Evolutionary conservation across 2,113 vertebrate genomes (phyloP).

Genomic region (Uropsilus gracilis): DNA sequence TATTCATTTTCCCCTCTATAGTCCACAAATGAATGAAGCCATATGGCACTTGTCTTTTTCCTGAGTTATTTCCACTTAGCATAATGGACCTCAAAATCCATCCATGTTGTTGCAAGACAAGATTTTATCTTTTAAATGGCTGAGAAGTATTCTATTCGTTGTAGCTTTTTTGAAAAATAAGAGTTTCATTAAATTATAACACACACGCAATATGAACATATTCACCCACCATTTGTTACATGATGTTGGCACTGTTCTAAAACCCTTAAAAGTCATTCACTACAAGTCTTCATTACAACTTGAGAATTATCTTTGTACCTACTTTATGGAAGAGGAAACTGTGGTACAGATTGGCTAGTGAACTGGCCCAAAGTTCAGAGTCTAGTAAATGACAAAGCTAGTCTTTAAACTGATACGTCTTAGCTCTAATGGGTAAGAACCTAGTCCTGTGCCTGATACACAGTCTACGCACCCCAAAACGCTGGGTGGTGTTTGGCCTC

Average conservation of each 20-base stretch:
- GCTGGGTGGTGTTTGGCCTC: background rate
- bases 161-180: too few species aligned
- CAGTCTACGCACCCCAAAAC: too few species aligned
- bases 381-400: background rate
- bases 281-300: background rate
- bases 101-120: too few species aligned
- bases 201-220: background rate
- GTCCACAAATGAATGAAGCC: too few species aligned
- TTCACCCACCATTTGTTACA: background rate
- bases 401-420: background rate
- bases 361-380: background rate
- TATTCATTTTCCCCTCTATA: too few species aligned
- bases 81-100: too few species aligned
- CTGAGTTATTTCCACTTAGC: too few species aligned
- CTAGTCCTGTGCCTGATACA: accelerated
- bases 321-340: background rate
- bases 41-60: too few species aligned
- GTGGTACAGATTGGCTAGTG: background rate
- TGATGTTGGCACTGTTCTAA: background rate
- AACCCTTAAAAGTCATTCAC: background rate
- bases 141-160: too few species aligned
- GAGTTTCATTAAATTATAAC: background rate
- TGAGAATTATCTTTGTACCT: background rate
- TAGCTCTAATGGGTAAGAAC: background rate
- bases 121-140: too few species aligned